These are phyloP conservation scores for Tigriopus californicus DNA, from an alignment of 2,888 invertebrate species.

Conservation along the genomic window DNA sequence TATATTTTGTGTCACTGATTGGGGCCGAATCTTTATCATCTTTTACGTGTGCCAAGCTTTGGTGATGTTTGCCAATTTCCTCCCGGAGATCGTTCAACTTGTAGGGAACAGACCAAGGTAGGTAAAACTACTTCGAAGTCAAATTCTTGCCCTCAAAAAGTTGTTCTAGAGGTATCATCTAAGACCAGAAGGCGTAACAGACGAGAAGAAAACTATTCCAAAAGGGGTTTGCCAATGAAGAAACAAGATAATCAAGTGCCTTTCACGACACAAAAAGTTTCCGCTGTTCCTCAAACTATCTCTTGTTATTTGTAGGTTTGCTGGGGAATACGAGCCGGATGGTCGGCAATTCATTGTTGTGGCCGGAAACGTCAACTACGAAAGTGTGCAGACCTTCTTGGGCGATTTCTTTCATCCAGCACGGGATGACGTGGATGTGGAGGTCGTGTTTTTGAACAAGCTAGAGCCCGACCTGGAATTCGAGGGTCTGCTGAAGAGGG, in stretches of 20 bases:
- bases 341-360: constrained; percentile 7
- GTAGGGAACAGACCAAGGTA: constrained; percentile 10
- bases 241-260: too few relatives aligned
- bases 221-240: too few relatives aligned
- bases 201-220: too few relatives aligned
- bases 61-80: constrained; percentile 4
- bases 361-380: constrained; percentile 11
- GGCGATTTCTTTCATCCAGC: constrained; percentile 14
- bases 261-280: too few relatives aligned
- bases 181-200: too few relatives aligned
- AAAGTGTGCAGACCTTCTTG: constrained; percentile 1
- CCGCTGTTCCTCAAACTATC: too few relatives aligned
- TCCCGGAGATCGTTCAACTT: constrained; percentile 4
- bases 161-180: background rate
- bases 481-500: constrained; percentile 10
- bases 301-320: background rate
- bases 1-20: background rate
- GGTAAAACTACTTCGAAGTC: background rate
- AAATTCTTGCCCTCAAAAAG: too few relatives aligned
- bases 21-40: background rate
- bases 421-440: constrained; percentile 8
- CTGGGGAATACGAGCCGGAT: background rate
- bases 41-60: background rate
- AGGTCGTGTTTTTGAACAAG: constrained; percentile 12
- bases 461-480: constrained; percentile 12